Evolutionary conservation across 2,888 invertebrate species (phyloP).

Genomic region (Mesochorus sp.): DNA sequence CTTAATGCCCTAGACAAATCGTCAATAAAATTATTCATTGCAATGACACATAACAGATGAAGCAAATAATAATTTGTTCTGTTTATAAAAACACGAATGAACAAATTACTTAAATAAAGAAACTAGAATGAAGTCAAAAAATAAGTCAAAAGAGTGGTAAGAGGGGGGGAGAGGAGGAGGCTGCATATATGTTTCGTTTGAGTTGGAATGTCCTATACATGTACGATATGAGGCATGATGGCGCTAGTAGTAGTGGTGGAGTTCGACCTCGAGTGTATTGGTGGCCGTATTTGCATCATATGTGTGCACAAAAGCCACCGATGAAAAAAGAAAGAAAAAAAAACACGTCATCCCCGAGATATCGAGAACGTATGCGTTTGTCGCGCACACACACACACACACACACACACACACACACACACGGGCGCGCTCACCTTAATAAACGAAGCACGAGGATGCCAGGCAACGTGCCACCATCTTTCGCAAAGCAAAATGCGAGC

Average conservation of each 20-base stretch:
- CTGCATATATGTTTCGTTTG: too few species aligned
- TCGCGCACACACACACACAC: not conserved
- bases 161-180: too few species aligned
- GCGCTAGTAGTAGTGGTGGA: not conserved
- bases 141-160: too few species aligned
- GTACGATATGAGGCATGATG: not conserved
- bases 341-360: conserved; percentile 40
- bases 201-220: not conserved
- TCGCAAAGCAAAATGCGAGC: conserved; percentile 16
- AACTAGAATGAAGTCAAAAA: too few species aligned
- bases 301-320: not conserved
- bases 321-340: conserved; percentile 32
- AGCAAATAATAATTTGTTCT: too few species aligned
- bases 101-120: too few species aligned
- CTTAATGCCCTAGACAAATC: too few species aligned
- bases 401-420: not conserved
- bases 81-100: too few species aligned
- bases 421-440: too few species aligned
- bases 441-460: not conserved
- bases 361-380: not conserved
- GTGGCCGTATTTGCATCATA: conserved; percentile 4
- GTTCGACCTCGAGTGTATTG: not conserved
- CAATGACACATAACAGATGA: too few species aligned
- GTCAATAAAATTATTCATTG: too few species aligned
- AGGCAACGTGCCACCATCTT: conserved; percentile 10